These are phyloP conservation scores for Colinus virginianus DNA, from an alignment of 2,113 vertebrate genomes.

Conservation along the genomic window DNA sequence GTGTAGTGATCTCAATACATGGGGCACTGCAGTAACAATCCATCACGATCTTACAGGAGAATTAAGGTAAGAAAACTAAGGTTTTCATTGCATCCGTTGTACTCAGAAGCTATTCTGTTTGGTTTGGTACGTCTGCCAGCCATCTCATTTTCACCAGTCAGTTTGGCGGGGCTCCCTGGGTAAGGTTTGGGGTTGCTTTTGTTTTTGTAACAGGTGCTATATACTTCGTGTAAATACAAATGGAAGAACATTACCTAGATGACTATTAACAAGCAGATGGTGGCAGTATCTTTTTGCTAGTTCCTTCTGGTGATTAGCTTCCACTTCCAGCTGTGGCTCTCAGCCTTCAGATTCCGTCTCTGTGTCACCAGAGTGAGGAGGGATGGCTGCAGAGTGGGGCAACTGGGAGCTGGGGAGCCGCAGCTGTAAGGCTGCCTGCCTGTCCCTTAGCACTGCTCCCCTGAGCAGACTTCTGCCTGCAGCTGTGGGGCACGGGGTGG, in stretches of 20 bases:
- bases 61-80: conserved; percentile 49
- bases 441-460: not conserved
- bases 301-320: conserved; percentile 51
- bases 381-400: conserved; percentile 37
- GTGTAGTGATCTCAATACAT: conserved; percentile 54
- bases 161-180: conserved; percentile 53
- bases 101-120: conserved; percentile 55
- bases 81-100: conserved; percentile 60
- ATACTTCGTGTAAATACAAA: conserved; percentile 74
- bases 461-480: conserved; percentile 36
- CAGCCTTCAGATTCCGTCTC: conserved; percentile 56
- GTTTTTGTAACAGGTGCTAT: conserved; percentile 79
- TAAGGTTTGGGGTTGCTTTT: conserved; percentile 7
- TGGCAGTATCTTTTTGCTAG: conserved; percentile 70
- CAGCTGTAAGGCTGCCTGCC: no score
- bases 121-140: conserved; percentile 43
- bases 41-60: conserved; percentile 44
- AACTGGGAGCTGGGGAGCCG: conserved; percentile 50
- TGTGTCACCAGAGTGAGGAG: conserved; percentile 38
- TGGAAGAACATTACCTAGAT: conserved; percentile 40
- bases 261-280: conserved; percentile 55
- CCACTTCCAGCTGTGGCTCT: conserved; percentile 58
- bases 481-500: conserved; percentile 35
- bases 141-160: conserved; percentile 61
- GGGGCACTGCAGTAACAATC: conserved; percentile 29